Evolutionary conservation across 92 coral and sea anemone species (phyloP), one percentile per base, ranked within the genome.

Genomic region (Heliopora coerulea): DNA sequence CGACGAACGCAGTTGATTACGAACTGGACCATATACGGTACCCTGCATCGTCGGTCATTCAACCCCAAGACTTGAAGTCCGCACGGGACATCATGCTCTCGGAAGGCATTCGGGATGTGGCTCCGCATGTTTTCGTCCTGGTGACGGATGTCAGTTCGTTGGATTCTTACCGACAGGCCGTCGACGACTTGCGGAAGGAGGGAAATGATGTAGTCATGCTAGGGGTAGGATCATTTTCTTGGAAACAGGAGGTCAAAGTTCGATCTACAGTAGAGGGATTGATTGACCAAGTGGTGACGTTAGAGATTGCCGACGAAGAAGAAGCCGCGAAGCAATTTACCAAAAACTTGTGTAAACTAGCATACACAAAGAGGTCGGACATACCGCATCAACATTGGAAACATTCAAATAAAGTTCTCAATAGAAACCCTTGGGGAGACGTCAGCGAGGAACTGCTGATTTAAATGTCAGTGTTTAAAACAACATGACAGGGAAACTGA

Each of bases 21-120:
- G 77, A 70, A 37, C 77, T 70, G 21, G 77, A 70, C 29, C 77
- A 33, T 70, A 70, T 70, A 18, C 77, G 50, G 13, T 70, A 30
- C 37, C 77, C 77, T 35, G 62, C 77, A 32, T 70, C 77, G 32
- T 32, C 62, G 27, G 49, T 49, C 24, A 70, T 70, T 54, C 77
- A 30, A 50, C 29, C 63, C 49, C 26, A 17, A 49, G 63, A 70
- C 5, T 17, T 70, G 19, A 52, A 31, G 49, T 52, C 52, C 52
- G 77, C 77, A 17, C 62, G 77, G 31, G 49, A 54, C 8, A 26
- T 54, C 0, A 70, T 70, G 77, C 77, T 70, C 24, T 8, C n/a
- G n/a, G 32, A 54, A 54, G 77, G 77, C 32, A 35, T 0, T 18
- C 77, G 77, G 37, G 77, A 70, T 34, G 64, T 54, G 8, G 77